Evolutionary conservation across 2,888 invertebrate species (phyloP).

Genomic region (Aricia artaxerxes): DNA sequence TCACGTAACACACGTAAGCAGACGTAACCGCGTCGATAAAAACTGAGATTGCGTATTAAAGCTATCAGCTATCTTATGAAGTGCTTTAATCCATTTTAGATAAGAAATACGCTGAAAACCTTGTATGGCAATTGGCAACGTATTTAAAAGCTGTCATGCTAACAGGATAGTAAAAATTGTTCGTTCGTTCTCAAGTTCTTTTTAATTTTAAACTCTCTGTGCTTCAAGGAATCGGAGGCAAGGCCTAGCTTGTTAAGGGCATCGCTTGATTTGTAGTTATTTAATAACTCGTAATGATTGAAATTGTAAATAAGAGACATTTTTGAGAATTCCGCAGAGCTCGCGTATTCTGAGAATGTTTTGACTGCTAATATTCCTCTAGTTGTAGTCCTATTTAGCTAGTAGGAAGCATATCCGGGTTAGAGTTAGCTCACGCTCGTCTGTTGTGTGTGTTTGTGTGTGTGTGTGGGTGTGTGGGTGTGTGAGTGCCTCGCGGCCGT

Average conservation of each 20-base stretch:
- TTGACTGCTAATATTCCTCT: neutral
- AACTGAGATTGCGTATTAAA: slow-evolving; percentile 4
- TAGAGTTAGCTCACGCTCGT: slow-evolving; percentile 3
- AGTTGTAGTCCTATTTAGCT: slow-evolving; percentile 5
- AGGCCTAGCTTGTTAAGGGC: no score
- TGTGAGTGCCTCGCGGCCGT: slow-evolving; percentile 52
- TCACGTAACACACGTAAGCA: neutral
- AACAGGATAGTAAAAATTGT: neutral
- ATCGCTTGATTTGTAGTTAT: no score
- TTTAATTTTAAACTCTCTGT: neutral
- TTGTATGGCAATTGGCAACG: neutral
- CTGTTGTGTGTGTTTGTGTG: slow-evolving; percentile 28
- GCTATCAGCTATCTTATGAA: neutral
- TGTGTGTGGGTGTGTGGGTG: slow-evolving; percentile 45
- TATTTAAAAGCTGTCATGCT: neutral
- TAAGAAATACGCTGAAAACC: neutral
- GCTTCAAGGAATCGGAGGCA: neutral
- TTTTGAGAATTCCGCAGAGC: neutral
- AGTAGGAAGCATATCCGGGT: slow-evolving; percentile 26
- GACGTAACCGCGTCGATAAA: slow-evolving; percentile 18
- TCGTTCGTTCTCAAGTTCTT: neutral
- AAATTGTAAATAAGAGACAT: neutral
- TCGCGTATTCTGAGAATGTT: neutral
- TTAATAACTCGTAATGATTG: no score
- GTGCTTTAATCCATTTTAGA: neutral